Evolutionary conservation across 2,797 vertebrate genomes (phyloP).

Genomic region (Tapirus indicus): DNA sequence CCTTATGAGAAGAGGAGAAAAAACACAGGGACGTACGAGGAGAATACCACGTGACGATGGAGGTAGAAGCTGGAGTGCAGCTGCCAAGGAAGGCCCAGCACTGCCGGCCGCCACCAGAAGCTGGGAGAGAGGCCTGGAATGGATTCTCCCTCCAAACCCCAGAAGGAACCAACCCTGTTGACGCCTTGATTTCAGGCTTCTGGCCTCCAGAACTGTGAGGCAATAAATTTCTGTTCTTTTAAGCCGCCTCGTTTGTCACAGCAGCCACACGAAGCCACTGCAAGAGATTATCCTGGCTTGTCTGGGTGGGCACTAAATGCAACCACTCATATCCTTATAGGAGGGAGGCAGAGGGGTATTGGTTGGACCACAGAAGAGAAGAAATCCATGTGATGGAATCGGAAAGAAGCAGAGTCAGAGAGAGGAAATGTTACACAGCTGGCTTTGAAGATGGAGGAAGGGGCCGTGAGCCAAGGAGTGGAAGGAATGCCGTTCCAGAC

Average conservation of each 20-base stretch:
- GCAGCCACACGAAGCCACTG: not conserved
- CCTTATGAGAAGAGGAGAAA: not conserved
- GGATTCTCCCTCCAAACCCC: not conserved
- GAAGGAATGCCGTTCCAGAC: fast-evolving
- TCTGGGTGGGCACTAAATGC: not conserved
- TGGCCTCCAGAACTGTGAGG: not conserved
- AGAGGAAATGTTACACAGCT: fast-evolving
- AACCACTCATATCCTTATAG: not conserved
- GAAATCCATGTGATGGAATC: not conserved
- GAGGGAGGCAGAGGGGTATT: not conserved
- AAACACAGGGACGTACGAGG: not conserved
- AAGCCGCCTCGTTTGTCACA: not conserved
- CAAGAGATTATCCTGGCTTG: not conserved
- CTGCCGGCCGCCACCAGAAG: not conserved
- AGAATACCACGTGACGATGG: too few relatives aligned
- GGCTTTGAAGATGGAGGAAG: not conserved
- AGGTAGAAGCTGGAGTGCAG: fast-evolving
- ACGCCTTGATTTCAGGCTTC: not conserved
- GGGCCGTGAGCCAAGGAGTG: not conserved
- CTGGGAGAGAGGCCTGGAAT: not conserved
- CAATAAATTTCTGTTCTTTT: not conserved
- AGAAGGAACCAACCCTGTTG: not conserved
- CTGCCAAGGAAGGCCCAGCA: not conserved
- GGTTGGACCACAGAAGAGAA: too few relatives aligned
- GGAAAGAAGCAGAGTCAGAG: not conserved